Evolutionary conservation across 2,113 vertebrate species (phyloP).

Genomic region (Miniopterus natalensis): DNA sequence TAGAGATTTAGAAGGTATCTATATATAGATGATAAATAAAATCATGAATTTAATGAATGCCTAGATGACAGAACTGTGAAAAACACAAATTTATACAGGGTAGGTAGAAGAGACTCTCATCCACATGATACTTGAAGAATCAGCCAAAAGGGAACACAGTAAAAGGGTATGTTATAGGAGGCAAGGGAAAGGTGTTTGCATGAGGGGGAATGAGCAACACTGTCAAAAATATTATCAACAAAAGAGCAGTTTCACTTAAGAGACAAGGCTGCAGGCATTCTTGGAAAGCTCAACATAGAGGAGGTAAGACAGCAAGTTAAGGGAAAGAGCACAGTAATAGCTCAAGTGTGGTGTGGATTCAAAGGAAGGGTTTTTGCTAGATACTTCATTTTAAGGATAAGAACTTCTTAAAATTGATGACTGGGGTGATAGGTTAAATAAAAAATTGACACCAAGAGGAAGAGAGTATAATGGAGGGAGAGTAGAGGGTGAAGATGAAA

Average conservation of each 20-base stretch:
- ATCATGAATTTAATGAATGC: not conserved
- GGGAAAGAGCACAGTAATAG: not conserved
- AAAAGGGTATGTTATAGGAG: not conserved
- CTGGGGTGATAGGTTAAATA: not conserved
- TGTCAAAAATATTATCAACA: not conserved
- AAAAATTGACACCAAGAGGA: not conserved
- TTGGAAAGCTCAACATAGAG: not conserved
- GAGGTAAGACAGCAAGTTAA: not conserved
- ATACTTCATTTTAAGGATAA: not conserved
- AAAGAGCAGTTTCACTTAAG: not conserved
- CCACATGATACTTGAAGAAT: not conserved
- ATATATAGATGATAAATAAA: not conserved
- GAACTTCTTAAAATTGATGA: not conserved
- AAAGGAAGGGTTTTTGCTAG: not conserved
- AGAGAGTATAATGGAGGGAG: not conserved
- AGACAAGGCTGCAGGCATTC: not conserved
- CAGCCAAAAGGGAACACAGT: not conserved
- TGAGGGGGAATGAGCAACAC: not conserved
- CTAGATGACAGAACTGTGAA: not conserved
- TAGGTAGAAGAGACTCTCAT: not conserved
- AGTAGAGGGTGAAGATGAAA: not conserved
- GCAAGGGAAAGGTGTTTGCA: not conserved
- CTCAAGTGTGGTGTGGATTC: not conserved
- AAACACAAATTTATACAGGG: not conserved
- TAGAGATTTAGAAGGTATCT: not conserved